Base-by-base conservation (phyloP, 2,113 vertebrate genomes). In the Poeciliopsis retropinna region DNA sequence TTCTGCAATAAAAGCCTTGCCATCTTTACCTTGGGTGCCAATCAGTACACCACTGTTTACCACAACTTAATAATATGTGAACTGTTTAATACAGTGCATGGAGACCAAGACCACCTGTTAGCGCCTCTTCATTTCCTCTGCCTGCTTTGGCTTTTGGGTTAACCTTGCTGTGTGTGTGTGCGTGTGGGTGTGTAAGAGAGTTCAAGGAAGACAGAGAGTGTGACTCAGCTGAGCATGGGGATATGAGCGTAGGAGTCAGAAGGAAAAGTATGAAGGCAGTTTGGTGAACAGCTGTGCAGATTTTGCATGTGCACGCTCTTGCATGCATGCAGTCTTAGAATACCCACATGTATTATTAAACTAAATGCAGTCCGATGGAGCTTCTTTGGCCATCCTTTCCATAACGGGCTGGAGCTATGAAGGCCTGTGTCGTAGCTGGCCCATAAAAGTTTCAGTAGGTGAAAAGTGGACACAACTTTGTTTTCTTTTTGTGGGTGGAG, bases 241-340 rank as follows among this genome's bases (percentile, higher is more conserved):
- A 85, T 83, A 77, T 17, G 14, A 70, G 87, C 76, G 82, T 88
- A 87, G 88, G 87, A 90, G 87, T 90, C 51, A 61, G 78, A 76
- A 78, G 72, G 79, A 85, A 80, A 87, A 86, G 79, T 77, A 88
- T 82, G 83, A 81, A 80, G 80, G 30, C 71, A 44, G 15, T 63
- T 84, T 75, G 80, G 78, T 47, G 70, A 90, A 85, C 89, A 92
- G 91, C 91, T 93, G 92, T 86, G 75, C 71, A 70, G 83, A 76
- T 83, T 77, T 85, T 76, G 72, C 70, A 75, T 80, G 72, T 30
- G 69, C 17, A 17, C 64, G 15, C 63, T 67, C 62, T 82, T 73
- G 70, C n/a, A 1, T 76, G 78, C 61, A 29, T 67, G 44, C 72
- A 67, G 69, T 83, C 83, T 83, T 41, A 83, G 81, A 90, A 91